These are phyloP conservation scores for Cairina moschata DNA, from an alignment of 2,113 vertebrate species.

Conservation along the genomic window DNA sequence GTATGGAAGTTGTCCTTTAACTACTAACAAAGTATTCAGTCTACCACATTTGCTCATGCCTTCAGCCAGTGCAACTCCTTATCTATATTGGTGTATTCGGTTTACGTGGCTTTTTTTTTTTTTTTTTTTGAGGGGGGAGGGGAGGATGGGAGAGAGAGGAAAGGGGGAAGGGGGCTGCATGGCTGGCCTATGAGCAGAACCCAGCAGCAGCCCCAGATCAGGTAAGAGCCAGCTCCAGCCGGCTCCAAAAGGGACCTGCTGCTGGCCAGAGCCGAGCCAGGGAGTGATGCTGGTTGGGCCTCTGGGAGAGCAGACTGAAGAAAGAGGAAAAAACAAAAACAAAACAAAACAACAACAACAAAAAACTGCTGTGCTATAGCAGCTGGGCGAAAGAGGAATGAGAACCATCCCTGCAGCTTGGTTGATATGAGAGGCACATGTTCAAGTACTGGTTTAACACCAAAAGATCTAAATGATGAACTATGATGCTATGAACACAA, in stretches of 20 bases:
- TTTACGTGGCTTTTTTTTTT: not conserved
- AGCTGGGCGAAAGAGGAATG: not conserved
- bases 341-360: no score
- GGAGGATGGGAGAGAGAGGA: no score
- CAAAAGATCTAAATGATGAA: not conserved
- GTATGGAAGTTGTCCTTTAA: not conserved
- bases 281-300: not conserved
- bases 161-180: not conserved
- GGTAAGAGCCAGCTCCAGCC: not conserved
- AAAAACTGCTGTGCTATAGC: not conserved
- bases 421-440: not conserved
- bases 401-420: not conserved
- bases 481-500: not conserved
- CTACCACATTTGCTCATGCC: not conserved
- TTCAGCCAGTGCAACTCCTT: not conserved
- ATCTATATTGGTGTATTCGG: not conserved
- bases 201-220: not conserved
- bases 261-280: not conserved
- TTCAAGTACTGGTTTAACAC: not conserved
- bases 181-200: not conserved
- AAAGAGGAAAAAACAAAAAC: not conserved
- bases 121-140: accelerated
- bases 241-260: not conserved
- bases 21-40: not conserved
- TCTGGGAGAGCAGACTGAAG: not conserved